phyloP scores from a whole-genome alignment of 2,888 invertebrate genomes.

The Papilio demoleus region DNA sequence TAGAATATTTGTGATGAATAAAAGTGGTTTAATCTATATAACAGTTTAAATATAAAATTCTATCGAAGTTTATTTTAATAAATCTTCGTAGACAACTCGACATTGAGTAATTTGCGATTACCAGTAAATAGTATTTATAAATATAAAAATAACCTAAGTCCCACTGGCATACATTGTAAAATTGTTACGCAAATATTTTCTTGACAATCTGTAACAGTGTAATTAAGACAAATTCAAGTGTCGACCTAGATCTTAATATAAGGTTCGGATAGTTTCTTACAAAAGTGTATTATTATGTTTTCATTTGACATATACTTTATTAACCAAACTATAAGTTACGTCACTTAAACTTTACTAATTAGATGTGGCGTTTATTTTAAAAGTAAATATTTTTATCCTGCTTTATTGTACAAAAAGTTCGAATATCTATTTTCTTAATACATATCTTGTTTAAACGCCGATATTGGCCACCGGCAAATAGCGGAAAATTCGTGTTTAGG shows the following conservation, averaged over 20 bases:
- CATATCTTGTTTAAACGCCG: no score
- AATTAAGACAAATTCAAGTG: slow-evolving; percentile 31
- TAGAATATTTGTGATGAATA: no score
- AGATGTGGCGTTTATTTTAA: no score
- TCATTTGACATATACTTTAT: slow-evolving; percentile 18
- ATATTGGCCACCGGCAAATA: no score
- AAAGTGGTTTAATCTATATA: no score
- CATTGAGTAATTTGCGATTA: slow-evolving; percentile 3
- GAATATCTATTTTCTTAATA: no score
- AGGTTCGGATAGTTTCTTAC: slow-evolving; percentile 5
- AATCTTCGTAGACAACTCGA: neutral
- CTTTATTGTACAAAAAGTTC: no score
- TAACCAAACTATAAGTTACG: slow-evolving; percentile 3
- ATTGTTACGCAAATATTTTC: slow-evolving; percentile 27
- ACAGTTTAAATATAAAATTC: neutral
- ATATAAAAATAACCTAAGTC: neutral
- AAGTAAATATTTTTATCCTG: no score
- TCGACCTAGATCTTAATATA: slow-evolving; percentile 28
- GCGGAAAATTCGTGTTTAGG: no score
- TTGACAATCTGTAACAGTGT: slow-evolving; percentile 19
- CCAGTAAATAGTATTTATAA: slow-evolving; percentile 1
- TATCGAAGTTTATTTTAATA: neutral
- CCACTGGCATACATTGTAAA: slow-evolving; percentile 16
- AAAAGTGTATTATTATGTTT: slow-evolving; percentile 14
- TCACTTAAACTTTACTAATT: no score